phyloP scores from a whole-genome alignment of 2,113 vertebrate genomes.

The Pimephales promelas region DNA sequence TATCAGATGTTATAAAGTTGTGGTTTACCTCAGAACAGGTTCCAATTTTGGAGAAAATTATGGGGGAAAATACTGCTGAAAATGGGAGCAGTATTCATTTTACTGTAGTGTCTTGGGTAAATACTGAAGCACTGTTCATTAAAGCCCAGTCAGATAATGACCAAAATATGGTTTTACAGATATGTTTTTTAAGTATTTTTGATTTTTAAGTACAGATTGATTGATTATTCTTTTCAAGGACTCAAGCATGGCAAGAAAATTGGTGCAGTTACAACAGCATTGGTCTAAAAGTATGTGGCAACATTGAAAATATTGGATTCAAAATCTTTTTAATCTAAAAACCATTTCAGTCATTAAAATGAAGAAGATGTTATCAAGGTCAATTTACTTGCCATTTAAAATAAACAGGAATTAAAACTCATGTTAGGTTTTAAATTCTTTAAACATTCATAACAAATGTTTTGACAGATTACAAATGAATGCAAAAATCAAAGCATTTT shows the following conservation, averaged over 20 bases:
- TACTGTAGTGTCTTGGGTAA: not conserved
- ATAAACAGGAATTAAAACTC: too few relatives aligned
- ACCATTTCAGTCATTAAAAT: not conserved
- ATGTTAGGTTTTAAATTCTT: too few relatives aligned
- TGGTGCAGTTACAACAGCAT: not conserved
- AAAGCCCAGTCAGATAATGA: not conserved
- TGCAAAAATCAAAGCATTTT: not conserved
- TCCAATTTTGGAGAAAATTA: not conserved
- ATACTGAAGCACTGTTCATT: not conserved
- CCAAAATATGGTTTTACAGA: not conserved
- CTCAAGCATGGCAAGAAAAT: not conserved
- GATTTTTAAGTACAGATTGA: not conserved
- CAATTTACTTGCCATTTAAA: not conserved
- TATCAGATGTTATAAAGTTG: not conserved
- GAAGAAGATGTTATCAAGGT: not conserved
- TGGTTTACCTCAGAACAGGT: not conserved
- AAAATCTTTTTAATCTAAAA: not conserved
- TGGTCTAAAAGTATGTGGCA: not conserved
- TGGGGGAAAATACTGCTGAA: not conserved
- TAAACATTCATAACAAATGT: slow-evolving; percentile 1
- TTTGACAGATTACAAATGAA: not conserved
- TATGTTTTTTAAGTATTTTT: not conserved
- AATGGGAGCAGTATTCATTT: not conserved
- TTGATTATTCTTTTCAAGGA: not conserved
- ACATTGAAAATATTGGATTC: not conserved